Conservation (phyloP, 1,140 invertebrate genomes). For the Zaprionus kolodkinae region DNA sequence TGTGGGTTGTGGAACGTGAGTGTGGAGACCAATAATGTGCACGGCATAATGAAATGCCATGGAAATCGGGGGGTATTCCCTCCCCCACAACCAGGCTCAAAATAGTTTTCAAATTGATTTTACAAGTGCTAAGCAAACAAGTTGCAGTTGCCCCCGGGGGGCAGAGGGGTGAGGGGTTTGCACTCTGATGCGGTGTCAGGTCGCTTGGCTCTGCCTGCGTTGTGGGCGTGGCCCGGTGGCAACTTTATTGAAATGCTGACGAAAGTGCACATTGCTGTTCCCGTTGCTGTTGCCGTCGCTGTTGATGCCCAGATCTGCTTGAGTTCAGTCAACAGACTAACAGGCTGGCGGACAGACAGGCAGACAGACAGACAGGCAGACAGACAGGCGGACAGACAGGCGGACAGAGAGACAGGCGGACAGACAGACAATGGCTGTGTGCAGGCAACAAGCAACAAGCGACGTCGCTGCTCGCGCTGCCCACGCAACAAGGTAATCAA, state of each 20-base stretch:
- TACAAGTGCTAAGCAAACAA: conserved; percentile 73
- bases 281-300: conserved; percentile 6
- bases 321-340: conserved; percentile 3
- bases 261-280: conserved; percentile 35
- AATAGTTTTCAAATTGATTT: conserved; percentile 73
- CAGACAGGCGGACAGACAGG: neutral
- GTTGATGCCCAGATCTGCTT: conserved; percentile 13
- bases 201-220: neutral
- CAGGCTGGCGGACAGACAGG: conserved; percentile 7
- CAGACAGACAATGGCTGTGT: neutral
- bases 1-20: neutral
- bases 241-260: conserved; percentile 59
- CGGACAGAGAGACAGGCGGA: neutral
- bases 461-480: conserved; percentile 26
- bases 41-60: conserved; percentile 46
- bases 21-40: conserved; percentile 4
- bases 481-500: conserved; percentile 81
- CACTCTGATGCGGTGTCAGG: neutral
- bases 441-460: conserved; percentile 32
- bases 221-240: conserved; percentile 12
- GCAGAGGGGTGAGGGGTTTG: too few species aligned
- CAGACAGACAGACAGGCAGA: conserved; percentile 6
- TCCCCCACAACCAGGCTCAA: conserved; percentile 20
- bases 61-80: conserved; percentile 23
- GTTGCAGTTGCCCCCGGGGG: conserved; percentile 24